These are phyloP conservation scores for Dascillus cervinus DNA, from an alignment of 2,888 invertebrate species.

Conservation along the genomic window DNA sequence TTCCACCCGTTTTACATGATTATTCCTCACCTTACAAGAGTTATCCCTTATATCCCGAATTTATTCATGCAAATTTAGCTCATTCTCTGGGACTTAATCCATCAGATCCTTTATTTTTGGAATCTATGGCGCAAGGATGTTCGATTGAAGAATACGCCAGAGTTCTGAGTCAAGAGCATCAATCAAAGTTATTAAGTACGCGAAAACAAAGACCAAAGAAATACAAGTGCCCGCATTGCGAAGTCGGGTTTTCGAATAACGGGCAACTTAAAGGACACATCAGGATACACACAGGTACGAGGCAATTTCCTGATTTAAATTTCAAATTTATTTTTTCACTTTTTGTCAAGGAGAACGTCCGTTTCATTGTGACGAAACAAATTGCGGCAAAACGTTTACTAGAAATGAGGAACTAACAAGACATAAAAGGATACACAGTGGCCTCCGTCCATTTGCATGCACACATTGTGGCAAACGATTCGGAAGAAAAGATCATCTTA, in stretches of 20 bases:
- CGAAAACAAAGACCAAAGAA: constrained; percentile 81
- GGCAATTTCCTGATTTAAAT: no score
- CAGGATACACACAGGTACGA: constrained; percentile 67
- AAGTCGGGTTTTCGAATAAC: constrained; percentile 89
- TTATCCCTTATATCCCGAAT: constrained; percentile 21
- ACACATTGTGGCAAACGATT: constrained; percentile 85
- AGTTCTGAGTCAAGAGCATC: constrained; percentile 63
- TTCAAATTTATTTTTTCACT: no score
- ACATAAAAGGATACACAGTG: constrained; percentile 86
- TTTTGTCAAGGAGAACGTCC: constrained; percentile 66
- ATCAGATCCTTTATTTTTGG: constrained; percentile 33
- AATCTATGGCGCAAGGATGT: constrained; percentile 38
- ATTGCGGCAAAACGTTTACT: constrained; percentile 85
- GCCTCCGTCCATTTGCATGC: constrained; percentile 79
- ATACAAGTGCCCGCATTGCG: constrained; percentile 84
- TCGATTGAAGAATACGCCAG: constrained; percentile 66
- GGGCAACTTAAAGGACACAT: constrained; percentile 87
- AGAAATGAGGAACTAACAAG: constrained; percentile 86
- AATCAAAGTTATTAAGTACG: constrained; percentile 56
- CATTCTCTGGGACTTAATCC: constrained; percentile 26
- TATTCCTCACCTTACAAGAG: constrained; percentile 15
- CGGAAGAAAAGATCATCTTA: constrained; percentile 88
- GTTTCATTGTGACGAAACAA: constrained; percentile 76
- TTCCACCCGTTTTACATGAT: constrained; percentile 3
- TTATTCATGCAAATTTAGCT: constrained; percentile 19